These are phyloP conservation scores for Corapipo altera DNA, from an alignment of 2,113 vertebrate genomes.

Conservation along the genomic window DNA sequence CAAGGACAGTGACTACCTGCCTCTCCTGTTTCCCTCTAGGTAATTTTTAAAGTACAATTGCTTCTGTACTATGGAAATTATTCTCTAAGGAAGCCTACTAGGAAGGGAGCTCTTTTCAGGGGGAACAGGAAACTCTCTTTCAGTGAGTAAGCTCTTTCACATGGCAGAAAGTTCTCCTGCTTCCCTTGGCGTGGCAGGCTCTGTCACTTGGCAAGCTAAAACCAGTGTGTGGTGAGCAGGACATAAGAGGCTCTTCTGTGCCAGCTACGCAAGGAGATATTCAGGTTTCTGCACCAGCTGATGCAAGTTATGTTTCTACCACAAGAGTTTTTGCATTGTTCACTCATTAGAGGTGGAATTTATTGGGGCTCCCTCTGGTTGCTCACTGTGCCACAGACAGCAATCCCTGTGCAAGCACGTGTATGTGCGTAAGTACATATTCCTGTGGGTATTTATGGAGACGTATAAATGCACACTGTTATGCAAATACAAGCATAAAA, in stretches of 20 bases:
- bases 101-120: background rate
- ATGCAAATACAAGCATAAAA: background rate
- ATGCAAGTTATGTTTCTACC: background rate
- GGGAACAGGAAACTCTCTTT: background rate
- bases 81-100: background rate
- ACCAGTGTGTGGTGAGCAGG: accelerated
- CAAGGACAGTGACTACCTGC: background rate
- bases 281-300: background rate
- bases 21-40: background rate
- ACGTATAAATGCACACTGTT: background rate
- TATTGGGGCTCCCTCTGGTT: background rate
- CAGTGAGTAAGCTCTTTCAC: background rate
- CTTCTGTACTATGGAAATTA: background rate
- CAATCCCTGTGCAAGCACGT: background rate
- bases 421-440: accelerated
- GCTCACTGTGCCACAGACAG: background rate
- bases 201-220: background rate
- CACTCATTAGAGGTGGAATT: background rate
- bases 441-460: background rate
- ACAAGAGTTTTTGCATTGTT: background rate
- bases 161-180: background rate
- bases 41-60: background rate
- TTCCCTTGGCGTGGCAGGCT: background rate
- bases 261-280: background rate
- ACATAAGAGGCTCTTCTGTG: background rate